phyloP scores from a whole-genome alignment of 2,888 invertebrate genomes.

The Amphimallon solstitiale region DNA sequence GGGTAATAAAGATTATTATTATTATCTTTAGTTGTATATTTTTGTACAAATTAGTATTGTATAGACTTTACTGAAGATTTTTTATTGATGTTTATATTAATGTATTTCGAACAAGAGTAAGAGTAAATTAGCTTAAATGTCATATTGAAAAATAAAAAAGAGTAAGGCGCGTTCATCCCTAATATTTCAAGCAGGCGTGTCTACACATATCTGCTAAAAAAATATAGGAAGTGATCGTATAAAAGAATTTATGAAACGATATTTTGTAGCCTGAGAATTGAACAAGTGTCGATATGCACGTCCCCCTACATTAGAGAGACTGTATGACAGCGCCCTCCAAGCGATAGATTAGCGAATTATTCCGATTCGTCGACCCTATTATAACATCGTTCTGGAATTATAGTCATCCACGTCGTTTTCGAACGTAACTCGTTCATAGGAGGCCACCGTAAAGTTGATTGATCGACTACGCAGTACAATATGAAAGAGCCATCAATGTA shows the following conservation, averaged over 20 bases:
- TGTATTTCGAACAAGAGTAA: too few relatives aligned
- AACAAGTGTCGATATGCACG: conserved; percentile 54
- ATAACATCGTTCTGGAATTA: conserved; percentile 51
- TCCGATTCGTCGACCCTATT: conserved; percentile 59
- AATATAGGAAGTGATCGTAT: not conserved
- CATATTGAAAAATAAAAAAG: too few relatives aligned
- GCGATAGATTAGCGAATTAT: conserved; percentile 62
- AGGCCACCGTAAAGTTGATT: conserved; percentile 52
- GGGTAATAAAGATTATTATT: too few relatives aligned
- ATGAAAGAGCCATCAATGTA: conserved; percentile 59
- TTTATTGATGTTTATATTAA: too few relatives aligned
- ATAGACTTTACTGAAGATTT: too few relatives aligned
- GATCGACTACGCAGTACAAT: conserved; percentile 52
- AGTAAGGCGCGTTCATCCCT: too few relatives aligned
- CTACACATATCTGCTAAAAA: not conserved
- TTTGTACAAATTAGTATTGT: too few relatives aligned
- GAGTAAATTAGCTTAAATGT: too few relatives aligned
- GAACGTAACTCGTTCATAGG: not conserved
- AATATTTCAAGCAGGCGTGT: not conserved
- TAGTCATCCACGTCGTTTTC: conserved; percentile 27
- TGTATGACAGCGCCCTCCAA: conserved; percentile 56
- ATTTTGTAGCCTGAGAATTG: conserved; percentile 53
- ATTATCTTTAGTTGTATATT: too few relatives aligned
- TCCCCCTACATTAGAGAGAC: conserved; percentile 45
- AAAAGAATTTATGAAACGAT: not conserved